Evolutionary conservation across 2,797 vertebrate species (phyloP).

Genomic region (Danio kyathit): DNA sequence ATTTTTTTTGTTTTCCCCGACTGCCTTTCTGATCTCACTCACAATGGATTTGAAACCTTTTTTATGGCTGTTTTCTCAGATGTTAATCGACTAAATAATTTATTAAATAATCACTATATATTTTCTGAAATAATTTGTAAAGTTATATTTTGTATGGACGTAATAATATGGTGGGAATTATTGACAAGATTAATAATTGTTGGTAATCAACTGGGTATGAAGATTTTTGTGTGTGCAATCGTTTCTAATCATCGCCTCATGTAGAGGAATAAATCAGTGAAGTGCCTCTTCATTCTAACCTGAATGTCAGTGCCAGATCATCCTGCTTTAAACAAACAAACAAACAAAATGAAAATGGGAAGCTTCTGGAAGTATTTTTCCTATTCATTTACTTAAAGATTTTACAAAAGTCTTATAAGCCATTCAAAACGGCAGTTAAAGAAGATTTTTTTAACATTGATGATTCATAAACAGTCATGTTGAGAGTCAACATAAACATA

Average conservation of each 20-base stretch:
- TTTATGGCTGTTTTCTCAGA: slow-evolving; percentile 68
- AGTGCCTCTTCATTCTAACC: slow-evolving; percentile 47
- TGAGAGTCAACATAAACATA: too few species aligned
- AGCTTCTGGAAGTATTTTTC: not conserved
- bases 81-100: slow-evolving; percentile 74
- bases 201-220: slow-evolving; percentile 46
- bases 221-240: slow-evolving; percentile 66
- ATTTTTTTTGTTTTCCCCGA: slow-evolving; percentile 35
- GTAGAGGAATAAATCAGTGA: slow-evolving; percentile 56
- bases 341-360: not conserved
- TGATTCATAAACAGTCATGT: too few species aligned
- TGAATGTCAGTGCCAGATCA: not conserved
- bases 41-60: slow-evolving; percentile 63
- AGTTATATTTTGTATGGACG: slow-evolving; percentile 81
- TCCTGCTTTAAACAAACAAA: not conserved
- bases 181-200: slow-evolving; percentile 41
- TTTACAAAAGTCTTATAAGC: not conserved
- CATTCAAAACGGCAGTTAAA: too few species aligned
- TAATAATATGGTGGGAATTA: slow-evolving; percentile 67
- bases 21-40: slow-evolving; percentile 60
- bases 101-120: slow-evolving; percentile 69
- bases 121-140: slow-evolving; percentile 80
- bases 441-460: too few species aligned
- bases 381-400: not conserved
- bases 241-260: slow-evolving; percentile 55